Percentiles rank a stretch among this genome's conserved stretches.
Conservation (phyloP, 2,113 vertebrate species). For the Oncorhynchus kisutch region DNA sequence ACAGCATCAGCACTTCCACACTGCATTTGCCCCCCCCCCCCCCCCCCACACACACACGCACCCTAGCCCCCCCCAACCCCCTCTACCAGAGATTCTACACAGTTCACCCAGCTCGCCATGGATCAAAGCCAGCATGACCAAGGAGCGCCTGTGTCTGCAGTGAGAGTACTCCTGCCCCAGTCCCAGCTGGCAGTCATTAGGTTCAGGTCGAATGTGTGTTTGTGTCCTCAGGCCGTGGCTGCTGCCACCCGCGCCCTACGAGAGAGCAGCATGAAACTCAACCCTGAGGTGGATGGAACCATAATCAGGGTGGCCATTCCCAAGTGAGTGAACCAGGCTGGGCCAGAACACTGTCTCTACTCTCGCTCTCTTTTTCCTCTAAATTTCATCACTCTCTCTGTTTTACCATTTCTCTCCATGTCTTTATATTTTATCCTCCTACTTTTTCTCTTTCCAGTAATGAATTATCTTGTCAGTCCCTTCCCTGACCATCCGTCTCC, state of each 20-base stretch:
- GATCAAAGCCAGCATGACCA: constrained; percentile 83
- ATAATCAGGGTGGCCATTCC: constrained; percentile 92
- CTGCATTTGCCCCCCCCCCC: constrained; percentile 7
- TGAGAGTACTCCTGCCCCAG: neutral
- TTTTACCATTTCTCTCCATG: constrained; percentile 2
- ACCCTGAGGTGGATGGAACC: constrained; percentile 90
- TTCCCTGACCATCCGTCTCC: neutral
- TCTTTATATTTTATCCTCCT: neutral
- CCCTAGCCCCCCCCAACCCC: constrained; percentile 24
- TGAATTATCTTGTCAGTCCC: neutral
- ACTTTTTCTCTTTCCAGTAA: neutral
- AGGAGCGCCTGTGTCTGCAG: constrained; percentile 51
- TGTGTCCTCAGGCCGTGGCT: constrained; percentile 80
- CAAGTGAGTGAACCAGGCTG: constrained; percentile 79
- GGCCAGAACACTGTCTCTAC: constrained; percentile 2
- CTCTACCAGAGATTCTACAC: constrained; percentile 56
- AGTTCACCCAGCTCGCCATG: constrained; percentile 61
- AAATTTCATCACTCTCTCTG: neutral
- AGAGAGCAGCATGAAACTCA: constrained; percentile 96
- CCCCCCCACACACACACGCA: neutral
- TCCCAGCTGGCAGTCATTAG: constrained; percentile 85
- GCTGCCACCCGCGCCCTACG: constrained; percentile 86
- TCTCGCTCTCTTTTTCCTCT: neutral
- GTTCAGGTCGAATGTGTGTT: constrained; percentile 4
- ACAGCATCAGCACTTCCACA: constrained; percentile 72